Evolutionary conservation across 2,797 vertebrate species (phyloP).

Genomic region (Squalus acanthias): DNA sequence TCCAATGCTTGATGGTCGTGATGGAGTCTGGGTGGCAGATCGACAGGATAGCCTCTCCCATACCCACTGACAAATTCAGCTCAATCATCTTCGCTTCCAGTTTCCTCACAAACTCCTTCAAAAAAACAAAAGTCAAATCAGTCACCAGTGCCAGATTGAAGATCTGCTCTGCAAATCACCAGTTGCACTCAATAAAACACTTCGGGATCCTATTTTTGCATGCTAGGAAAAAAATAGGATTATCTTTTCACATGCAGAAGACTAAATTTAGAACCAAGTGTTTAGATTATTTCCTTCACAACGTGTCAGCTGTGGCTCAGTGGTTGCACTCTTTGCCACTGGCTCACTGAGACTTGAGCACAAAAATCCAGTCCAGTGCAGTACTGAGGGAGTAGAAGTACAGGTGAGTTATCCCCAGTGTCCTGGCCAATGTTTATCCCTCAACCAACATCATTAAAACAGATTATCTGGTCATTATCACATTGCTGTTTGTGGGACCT

Average conservation of each 20-base stretch:
- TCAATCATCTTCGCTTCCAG: slow-evolving; percentile 85
- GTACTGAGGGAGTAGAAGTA: background rate
- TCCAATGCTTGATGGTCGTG: slow-evolving; percentile 98
- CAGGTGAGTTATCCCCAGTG: background rate
- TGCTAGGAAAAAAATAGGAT: background rate
- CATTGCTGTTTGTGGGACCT: no score
- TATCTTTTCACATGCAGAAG: background rate
- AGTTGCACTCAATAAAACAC: background rate
- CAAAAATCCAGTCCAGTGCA: background rate
- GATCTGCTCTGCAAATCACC: background rate
- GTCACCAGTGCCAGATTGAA: background rate
- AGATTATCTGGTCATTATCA: background rate
- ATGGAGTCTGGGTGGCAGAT: slow-evolving; percentile 97
- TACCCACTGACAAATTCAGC: slow-evolving; percentile 77
- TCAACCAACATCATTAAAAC: background rate
- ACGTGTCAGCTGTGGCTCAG: background rate
- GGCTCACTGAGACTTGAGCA: background rate
- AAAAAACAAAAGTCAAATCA: slow-evolving; percentile 41
- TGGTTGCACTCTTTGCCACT: no score
- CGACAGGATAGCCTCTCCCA: slow-evolving; percentile 85
- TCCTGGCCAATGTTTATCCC: background rate
- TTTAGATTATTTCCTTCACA: background rate
- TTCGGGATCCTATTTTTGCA: no score
- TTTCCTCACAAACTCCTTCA: slow-evolving; percentile 91
- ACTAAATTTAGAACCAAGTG: background rate